Evolutionary conservation across 2,797 vertebrate species (phyloP).

Genomic region (Toxotes lorentzi): DNA sequence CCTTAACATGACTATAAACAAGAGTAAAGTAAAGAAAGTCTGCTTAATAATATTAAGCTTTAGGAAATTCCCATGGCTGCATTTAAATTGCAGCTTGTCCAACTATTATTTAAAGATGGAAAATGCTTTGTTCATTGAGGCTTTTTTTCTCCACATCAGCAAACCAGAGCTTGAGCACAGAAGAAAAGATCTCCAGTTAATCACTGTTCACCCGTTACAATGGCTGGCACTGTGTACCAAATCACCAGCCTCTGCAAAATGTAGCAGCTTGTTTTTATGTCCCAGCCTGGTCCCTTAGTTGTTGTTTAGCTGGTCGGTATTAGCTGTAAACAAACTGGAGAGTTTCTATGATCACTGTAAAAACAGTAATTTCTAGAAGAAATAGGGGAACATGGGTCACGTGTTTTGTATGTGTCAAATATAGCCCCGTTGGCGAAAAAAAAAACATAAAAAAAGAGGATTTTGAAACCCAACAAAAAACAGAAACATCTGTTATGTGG

Average conservation of each 20-base stretch:
- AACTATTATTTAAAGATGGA: background rate
- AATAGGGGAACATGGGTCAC: background rate
- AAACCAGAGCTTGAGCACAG: background rate
- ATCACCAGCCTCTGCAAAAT: background rate
- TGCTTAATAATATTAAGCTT: background rate
- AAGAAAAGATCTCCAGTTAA: too few relatives aligned
- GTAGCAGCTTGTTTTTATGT: too few relatives aligned
- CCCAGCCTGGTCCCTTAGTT: background rate
- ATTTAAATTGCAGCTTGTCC: background rate
- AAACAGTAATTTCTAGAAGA: background rate
- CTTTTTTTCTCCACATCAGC: background rate
- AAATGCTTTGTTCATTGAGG: background rate
- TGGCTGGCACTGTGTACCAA: background rate
- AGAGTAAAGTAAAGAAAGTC: background rate
- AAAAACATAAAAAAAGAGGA: background rate
- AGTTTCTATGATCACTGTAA: background rate
- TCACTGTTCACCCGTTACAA: background rate
- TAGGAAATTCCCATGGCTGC: too few relatives aligned
- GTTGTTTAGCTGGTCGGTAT: background rate
- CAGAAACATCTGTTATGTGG: constrained; percentile 34
- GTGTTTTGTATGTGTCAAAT: background rate
- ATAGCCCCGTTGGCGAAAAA: constrained; percentile 10
- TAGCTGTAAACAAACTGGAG: background rate
- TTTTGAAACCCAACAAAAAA: constrained; percentile 17
- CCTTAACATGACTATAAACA: background rate